phyloP scores from a whole-genome alignment of 1,140 invertebrate species.

The Mercenaria mercenaria region DNA sequence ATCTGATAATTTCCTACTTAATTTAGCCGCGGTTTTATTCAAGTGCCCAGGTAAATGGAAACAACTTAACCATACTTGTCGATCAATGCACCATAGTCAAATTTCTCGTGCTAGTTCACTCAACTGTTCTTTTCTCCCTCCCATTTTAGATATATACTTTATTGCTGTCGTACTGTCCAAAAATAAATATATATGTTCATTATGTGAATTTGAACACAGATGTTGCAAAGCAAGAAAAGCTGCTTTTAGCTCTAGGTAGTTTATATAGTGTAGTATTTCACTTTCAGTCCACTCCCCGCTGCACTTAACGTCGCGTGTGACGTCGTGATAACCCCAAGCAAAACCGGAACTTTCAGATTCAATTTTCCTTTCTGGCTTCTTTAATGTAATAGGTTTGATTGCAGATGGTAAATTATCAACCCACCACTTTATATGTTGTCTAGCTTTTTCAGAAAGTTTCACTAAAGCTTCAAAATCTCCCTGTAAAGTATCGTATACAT shows the following conservation, averaged over 20 bases:
- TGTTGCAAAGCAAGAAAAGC: neutral
- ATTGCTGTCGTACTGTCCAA: constrained; percentile 5
- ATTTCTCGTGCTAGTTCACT: constrained; percentile 29
- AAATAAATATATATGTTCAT: neutral
- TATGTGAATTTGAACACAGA: neutral
- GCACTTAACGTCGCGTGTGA: no score
- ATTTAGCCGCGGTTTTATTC: constrained; percentile 23
- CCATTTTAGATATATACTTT: constrained; percentile 60
- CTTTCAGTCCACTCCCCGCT: no score
- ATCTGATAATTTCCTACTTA: constrained; percentile 31
- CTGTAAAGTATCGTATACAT: no score
- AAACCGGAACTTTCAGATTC: no score
- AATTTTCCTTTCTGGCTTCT: no score
- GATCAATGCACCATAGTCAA: constrained; percentile 32
- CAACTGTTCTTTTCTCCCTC: constrained; percentile 3
- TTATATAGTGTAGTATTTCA: neutral
- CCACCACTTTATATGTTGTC: no score
- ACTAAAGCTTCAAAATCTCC: no score
- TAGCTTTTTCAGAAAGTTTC: no score
- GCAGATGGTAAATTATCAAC: no score
- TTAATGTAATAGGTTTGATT: no score
- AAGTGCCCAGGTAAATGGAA: constrained; percentile 28
- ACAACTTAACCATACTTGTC: constrained; percentile 33
- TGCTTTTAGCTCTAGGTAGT: neutral
- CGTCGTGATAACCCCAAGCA: no score